Evolutionary conservation across 1,140 invertebrate species (phyloP).

Genomic region (Drosophila pachea): DNA sequence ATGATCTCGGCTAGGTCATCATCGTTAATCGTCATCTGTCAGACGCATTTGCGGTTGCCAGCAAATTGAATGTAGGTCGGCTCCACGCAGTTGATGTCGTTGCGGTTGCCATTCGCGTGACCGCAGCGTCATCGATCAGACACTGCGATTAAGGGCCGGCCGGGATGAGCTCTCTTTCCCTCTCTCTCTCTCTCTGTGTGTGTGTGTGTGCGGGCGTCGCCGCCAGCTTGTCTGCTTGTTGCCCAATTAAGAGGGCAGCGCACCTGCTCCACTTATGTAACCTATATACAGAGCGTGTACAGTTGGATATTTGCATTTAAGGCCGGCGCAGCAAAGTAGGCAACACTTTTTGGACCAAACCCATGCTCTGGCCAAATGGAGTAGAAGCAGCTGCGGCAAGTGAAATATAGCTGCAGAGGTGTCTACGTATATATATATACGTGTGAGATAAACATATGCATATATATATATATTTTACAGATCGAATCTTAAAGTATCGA

Average conservation of each 20-base stretch:
- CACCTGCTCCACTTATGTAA: slow-evolving; percentile 37
- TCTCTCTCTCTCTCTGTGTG: slow-evolving; percentile 6
- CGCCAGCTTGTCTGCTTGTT: slow-evolving; percentile 60
- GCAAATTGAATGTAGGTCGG: slow-evolving; percentile 76
- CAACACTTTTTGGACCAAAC: slow-evolving; percentile 20
- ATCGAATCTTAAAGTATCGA: neutral
- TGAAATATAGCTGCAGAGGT: too few species aligned
- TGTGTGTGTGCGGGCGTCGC: slow-evolving; percentile 11
- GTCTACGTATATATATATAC: slow-evolving; percentile 1
- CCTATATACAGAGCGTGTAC: slow-evolving; percentile 29
- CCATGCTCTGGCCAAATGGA: too few species aligned
- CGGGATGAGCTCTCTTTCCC: slow-evolving; percentile 5
- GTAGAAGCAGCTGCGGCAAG: neutral
- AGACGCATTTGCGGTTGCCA: slow-evolving; percentile 69
- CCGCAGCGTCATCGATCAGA: slow-evolving; percentile 72
- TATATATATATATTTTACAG: neutral
- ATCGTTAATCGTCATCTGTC: slow-evolving; percentile 68
- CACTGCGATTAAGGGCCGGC: neutral
- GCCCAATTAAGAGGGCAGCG: slow-evolving; percentile 39
- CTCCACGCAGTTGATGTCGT: slow-evolving; percentile 15
- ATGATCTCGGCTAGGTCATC: slow-evolving; percentile 23
- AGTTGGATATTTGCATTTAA: too few species aligned
- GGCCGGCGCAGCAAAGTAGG: slow-evolving; percentile 42
- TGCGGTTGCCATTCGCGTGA: slow-evolving; percentile 62
- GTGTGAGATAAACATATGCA: neutral